A percentile compares a stretch with the other conserved stretches of the same genome.
Conservation (phyloP, 2,113 vertebrate species). For the Coptodon bakossiorum region DNA sequence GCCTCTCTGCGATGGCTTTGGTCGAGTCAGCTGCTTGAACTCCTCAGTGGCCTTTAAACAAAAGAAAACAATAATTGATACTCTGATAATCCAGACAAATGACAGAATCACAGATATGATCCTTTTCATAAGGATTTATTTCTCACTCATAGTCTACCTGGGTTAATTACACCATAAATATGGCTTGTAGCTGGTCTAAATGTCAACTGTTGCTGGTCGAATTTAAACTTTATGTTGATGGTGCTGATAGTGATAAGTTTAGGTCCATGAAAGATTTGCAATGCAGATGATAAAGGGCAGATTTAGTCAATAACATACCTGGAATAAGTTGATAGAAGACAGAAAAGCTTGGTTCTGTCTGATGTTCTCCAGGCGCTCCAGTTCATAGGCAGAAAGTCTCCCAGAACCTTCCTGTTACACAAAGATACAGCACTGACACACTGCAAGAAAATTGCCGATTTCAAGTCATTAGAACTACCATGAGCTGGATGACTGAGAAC, state of each 20-base stretch:
- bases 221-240: background rate
- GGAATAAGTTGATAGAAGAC: constrained; percentile 52
- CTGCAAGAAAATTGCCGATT: background rate
- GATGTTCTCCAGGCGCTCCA: constrained; percentile 69
- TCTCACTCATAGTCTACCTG: background rate
- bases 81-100: background rate
- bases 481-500: background rate
- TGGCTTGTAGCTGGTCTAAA: background rate
- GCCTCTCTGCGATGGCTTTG: constrained; percentile 36
- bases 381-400: constrained; percentile 62
- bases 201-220: fast-evolving
- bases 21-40: constrained; percentile 23
- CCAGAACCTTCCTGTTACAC: constrained; percentile 3
- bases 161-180: background rate
- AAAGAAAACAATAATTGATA: background rate
- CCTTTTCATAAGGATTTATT: background rate
- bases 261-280: background rate
- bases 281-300: background rate
- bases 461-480: background rate
- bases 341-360: constrained; percentile 63
- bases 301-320: constrained; percentile 33
- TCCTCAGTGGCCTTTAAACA: constrained; percentile 43
- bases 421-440: background rate
- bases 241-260: background rate
- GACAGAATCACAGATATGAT: background rate